Conservation (phyloP, 2,797 vertebrate genomes). For the Borostomias antarcticus region DNA sequence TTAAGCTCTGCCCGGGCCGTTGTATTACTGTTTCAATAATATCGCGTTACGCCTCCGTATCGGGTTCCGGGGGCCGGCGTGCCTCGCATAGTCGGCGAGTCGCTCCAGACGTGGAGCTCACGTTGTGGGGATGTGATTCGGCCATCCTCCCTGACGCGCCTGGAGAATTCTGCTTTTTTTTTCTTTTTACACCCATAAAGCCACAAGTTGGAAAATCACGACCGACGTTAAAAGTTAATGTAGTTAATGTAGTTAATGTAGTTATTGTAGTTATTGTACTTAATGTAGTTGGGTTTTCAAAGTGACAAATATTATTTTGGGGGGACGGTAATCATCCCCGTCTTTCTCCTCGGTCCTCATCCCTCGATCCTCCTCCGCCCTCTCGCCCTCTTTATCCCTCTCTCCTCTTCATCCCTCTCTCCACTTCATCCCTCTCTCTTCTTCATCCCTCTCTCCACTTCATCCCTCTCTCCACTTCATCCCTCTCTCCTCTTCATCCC, state of each 20-base stretch:
- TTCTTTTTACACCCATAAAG: too few relatives aligned
- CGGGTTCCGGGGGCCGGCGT: constrained; percentile 19
- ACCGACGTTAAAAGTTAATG: too few relatives aligned
- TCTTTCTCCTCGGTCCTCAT: not conserved
- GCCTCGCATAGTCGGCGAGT: constrained; percentile 28
- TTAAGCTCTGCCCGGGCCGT: constrained; percentile 21
- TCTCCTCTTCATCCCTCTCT: constrained; percentile 44
- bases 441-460: too few relatives aligned
- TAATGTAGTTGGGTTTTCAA: too few relatives aligned
- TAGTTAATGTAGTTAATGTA: too few relatives aligned
- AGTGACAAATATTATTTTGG: too few relatives aligned
- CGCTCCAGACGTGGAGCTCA: constrained; percentile 28
- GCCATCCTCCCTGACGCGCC: constrained; percentile 1
- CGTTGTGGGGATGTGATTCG: constrained; percentile 21
- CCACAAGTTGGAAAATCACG: too few relatives aligned
- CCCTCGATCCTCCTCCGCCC: not conserved
- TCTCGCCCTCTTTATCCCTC: constrained; percentile 32
- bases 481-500: constrained; percentile 43
- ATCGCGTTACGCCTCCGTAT: constrained; percentile 30
- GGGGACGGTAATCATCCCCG: too few relatives aligned
- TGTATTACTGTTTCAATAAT: constrained; percentile 43
- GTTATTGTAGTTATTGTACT: too few relatives aligned
- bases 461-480: constrained; percentile 46
- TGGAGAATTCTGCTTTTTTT: constrained; percentile 10
- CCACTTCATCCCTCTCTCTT: constrained; percentile 45